Evolutionary conservation across 2,113 vertebrate species (phyloP), one percentile per base, ranked within the genome.

Genomic region (Rostratula benghalensis): DNA sequence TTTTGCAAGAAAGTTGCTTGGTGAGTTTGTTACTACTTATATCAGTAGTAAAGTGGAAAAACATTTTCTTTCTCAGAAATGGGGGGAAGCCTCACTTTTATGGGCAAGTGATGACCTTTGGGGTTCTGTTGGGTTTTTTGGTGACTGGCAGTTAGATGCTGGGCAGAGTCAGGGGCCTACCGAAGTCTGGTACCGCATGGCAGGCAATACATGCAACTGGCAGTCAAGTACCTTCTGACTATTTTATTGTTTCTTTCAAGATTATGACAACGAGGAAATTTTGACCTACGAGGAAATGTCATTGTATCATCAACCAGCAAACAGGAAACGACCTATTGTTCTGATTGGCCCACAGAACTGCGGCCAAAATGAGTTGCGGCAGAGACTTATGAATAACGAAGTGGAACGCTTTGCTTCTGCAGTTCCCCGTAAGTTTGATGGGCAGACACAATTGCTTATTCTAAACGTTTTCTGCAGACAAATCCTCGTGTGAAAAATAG

Each of bases 201-300:
- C 9, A 51, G 10, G 53, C 14, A 64, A 3, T 48, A 10, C 4
- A 6, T 59, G 28, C 31, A 57, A 13, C 20, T 48, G 13, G 33
- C 43, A 39, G n/a, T 30, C 23, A 31, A 41, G 78, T 13, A 16
- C 18, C 8, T 64, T 70, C 65, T 25, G 83, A 91, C 89, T 85
- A 56, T 48, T 68, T 83, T 50, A 31, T 75, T 95, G 30, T 68
- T 64, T 89, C 82, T 93, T 70, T 92, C 70, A 95, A 99, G 99
- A 99, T 96, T 98, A 98, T 60, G 99, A 99, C 96, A 99, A 98
- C 17, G 99, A 99, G 54, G 99, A 99, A 80, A 98, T 99, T 96
- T 92, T 99, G 98, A 99, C 99, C 69, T 99, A 99, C 1, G 99
- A 99, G 94, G 99, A 99, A 97, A 99, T 99, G 99, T 99, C 99